Base-by-base conservation (phyloP, 2,888 invertebrate genomes). In the Mycalesis mineus region DNA sequence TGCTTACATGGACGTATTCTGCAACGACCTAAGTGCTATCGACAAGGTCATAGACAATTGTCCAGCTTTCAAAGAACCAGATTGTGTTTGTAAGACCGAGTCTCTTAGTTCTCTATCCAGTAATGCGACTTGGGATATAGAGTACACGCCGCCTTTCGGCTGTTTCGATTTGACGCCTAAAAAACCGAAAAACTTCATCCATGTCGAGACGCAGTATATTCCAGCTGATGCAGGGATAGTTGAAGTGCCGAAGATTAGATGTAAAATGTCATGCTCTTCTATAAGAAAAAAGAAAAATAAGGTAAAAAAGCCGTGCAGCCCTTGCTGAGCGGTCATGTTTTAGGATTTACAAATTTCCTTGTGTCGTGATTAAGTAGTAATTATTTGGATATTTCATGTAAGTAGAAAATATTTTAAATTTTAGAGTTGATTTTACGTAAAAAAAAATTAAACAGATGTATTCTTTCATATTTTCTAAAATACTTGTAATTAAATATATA, bases 121-220 rank as follows among this genome's bases (percentile, higher is more conserved):
- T 54, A 93, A 93, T 60, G 92, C 92, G 1, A 93, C 94, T 57
- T 91, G 93, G 78, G 93, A 94, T 68, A 93, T 94, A 40, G 94
- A 93, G 60, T 94, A 94, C 53, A 94, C 94, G 0, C 93, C 94
- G 0, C 94, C 94, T 0, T 93, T 93, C 41, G 94, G 93, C 0
- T 88, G 94, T 39, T 92, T 94, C 51, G 92, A 91, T 65, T 88
- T 93, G 1, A 86, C 91, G 57, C 83, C 91, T 0, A 84, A 91
- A 8, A 82, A 88, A 50, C 77, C 83, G 2, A 80, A 78, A 58
- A 81, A 80, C 0, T 91, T 91, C 64, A 79, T 92, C 1, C 92
- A 93, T 63, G 90, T 87, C 0, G 92, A 92, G 55, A 92, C 93
- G 0, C 94, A 94, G 68, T 94, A 94, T 66, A 72, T 83, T 42